These are phyloP conservation scores for Sycon ciliatum DNA, from an alignment of 37 sponge, comb jelly and placozoan species.

Conservation along the genomic window DNA sequence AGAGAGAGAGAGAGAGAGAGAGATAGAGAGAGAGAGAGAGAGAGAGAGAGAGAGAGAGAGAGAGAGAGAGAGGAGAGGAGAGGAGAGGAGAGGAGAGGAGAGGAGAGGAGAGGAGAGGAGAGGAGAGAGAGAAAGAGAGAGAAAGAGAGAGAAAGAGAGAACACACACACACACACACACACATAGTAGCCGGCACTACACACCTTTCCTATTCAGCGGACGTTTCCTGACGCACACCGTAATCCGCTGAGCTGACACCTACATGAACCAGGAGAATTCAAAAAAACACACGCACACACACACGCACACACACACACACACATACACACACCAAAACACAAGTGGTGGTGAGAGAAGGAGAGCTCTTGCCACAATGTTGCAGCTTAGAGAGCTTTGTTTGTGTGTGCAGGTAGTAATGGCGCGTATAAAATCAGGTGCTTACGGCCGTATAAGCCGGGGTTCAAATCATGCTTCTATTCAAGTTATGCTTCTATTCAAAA, in stretches of 20 bases:
- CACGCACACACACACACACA: not conserved
- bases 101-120: not conserved
- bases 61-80: conserved; percentile 1
- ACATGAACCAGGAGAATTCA: not conserved
- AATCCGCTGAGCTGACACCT: conserved; percentile 55
- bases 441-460: too few relatives aligned
- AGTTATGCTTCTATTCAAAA: too few relatives aligned
- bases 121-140: too few relatives aligned
- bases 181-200: not conserved
- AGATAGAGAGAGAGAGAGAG: too few relatives aligned
- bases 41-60: not conserved
- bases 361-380: too few relatives aligned
- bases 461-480: too few relatives aligned
- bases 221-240: conserved; percentile 95
- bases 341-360: not conserved
- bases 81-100: not conserved
- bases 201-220: conserved; percentile 89
- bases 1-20: too few relatives aligned
- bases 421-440: too few relatives aligned
- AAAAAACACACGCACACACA: conserved; percentile 14
- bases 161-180: too few relatives aligned
- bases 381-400: too few relatives aligned
- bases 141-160: too few relatives aligned
- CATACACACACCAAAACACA: not conserved
- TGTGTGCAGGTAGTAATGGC: too few relatives aligned